Base-by-base conservation (phyloP, 2,113 vertebrate genomes). In the Gobiocypris rarus region DNA sequence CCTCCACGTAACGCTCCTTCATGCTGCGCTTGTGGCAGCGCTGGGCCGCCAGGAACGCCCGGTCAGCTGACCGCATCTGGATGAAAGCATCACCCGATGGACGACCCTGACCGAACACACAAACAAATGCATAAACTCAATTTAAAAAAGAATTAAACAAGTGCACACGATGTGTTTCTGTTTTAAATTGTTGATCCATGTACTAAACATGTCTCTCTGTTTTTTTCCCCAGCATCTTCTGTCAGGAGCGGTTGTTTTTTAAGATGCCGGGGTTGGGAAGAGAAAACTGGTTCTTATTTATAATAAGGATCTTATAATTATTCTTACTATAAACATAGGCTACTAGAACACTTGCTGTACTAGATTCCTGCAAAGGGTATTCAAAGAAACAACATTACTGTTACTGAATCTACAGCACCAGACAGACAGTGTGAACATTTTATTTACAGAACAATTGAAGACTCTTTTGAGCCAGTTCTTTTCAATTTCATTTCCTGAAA, bases 81-180 rank as follows among this genome's bases (percentile, higher is more conserved):
- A 99, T 99, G 85, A 99, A 99, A 67, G 97, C 97, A 89, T 99
- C 97, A 0, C 98, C 98, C 0, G 97, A 99, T 0, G 97, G 97
- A 81, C 97, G 96, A 75, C 97, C 97, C 97, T 99, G 89, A 9
- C 45, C 48, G 77, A 19, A 61, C 8, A 76, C 13, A 65, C 19
- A 65, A 19, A 3, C 28, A 76, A 11, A 38, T 52, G 43, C 41
- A 79, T 26, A 43, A 70, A 70, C 38, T n/a, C 38, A 15, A 5
- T n/a, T 43, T 45, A 11, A 11, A 45, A 24, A 73, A 45, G 2
- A 67, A 69, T 45, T 2, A n/a, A n/a, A 70, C 38, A 75, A 52
- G 4, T 2, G 1, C 14, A 75, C 67, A 70, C 2, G 22, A 70
- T 0, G 0, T 6, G 67, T 43, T n/a, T 70, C 1, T 34, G 5